Evolutionary conservation across 2,113 vertebrate species (phyloP), one percentile per base, ranked within the genome.

Genomic region (Bombycilla garrulus): DNA sequence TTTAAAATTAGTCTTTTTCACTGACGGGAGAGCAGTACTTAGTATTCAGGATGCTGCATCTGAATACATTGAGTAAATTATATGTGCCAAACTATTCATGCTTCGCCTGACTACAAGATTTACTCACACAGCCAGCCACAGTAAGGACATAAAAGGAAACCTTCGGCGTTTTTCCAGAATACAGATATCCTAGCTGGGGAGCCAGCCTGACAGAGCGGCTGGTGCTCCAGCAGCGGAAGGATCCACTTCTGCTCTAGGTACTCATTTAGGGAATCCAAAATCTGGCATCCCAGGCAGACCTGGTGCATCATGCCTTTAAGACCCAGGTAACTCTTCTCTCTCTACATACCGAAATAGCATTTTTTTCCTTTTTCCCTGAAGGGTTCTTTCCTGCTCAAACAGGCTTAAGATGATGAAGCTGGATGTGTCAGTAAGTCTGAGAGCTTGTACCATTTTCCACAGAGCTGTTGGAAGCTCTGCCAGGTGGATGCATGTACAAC

Each of bases 1-100:
- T 86, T 83, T 74, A 38, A 89, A 90, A 88, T 77, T 58, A 72
- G 15, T 35, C 31, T 20, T 86, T 86, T 89, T 69, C 72, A 64
- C 5, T 84, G 82, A 60, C 36, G 69, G 72, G 24, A 93, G 31
- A 60, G 13, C 1, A 1, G 35, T 66, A 61, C n/a, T 95, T 95
- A 94, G 76, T 84, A 96, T 97, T 93, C 94, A 88, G 47, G 69
- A 66, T 47, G 50, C 40, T 4, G 0, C 48, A 51, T 94, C 65
- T 84, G 94, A 90, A 95, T 83, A 88, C 69, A 84, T 23, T 71
- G 73, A 89, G 62, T 84, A 92, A 94, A 93, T 90, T 95, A 81
- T 31, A 80, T 40, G 58, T 95, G 81, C 83, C 73, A 71, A 92
- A 91, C 73, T 76, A 81, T 78, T 89, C 88, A 86, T 0, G 18